Evolutionary conservation across 2,888 invertebrate species (phyloP), one percentile per base, ranked within the genome.

Genomic region (Eilema sororculum): DNA sequence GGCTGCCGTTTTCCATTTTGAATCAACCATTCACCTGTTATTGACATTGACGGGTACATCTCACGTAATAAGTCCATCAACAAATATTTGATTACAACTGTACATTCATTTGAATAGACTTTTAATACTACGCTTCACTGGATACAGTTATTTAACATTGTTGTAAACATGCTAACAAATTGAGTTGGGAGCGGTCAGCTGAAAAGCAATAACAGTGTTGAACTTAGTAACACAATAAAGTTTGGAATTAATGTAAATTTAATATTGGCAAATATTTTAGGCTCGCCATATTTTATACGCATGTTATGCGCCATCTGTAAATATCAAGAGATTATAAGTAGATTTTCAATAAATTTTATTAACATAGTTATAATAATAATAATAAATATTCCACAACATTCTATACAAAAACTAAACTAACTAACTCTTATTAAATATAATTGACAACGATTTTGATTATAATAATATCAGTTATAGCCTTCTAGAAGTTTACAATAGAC

Each of bases 21-120:
- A 57, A 67, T 68, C 68, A 69, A 60, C 68, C 72, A 68, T 75
- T 78, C 41, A 74, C 68, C 60, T 72, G 75, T 77, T 68, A 78
- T 74, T 76, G 70, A 69, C 52, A 63, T 68, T 65, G 71, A 78
- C 78, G 77, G 33, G 46, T 22, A 60, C 30, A 33, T 37, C 59
- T 68, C 37, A 16, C 24, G 33, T 59, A 33, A 52, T 8, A 59
- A 63, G 59, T 61, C 24, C n/a, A 24, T 30, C 24, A 41, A 6
- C 58, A 46, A 70, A 67, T 62, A 66, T 65, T 64, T 41, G 30
- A 52, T 30, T 41, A 37, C 28, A 66, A 57, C 25, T 57, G 24
- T 62, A 63, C 3, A 41, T 41, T 24, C 24, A 57, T 62, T 62
- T 63, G 41, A 67, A 67, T 66, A 63, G 20, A 46, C 2, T 41